A percentile compares a stretch with the other conserved stretches of the same genome.
phyloP scores from a whole-genome alignment of 1,140 invertebrate species.

The Propsilocerus akamusi region DNA sequence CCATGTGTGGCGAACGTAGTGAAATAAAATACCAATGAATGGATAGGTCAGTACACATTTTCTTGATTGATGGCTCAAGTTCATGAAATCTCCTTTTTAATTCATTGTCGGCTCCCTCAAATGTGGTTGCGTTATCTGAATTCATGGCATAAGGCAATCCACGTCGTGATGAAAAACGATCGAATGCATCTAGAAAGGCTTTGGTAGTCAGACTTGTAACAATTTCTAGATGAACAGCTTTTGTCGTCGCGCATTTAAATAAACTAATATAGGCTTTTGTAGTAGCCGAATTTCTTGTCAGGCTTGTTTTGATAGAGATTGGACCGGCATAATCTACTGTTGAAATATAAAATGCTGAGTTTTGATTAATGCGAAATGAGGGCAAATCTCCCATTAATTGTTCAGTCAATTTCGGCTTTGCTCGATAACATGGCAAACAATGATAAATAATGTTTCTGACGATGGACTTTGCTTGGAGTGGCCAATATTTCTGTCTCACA shows the following conservation, averaged over 20 bases:
- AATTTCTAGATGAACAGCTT: conserved; percentile 18
- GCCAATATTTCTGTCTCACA: conserved; percentile 14
- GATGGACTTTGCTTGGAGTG: conserved; percentile 9
- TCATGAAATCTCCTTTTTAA: no score
- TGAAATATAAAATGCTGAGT: conserved; percentile 12
- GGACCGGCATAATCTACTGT: conserved; percentile 19
- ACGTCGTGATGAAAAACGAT: conserved; percentile 18
- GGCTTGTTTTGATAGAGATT: conserved; percentile 8
- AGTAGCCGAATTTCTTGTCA: conserved; percentile 7
- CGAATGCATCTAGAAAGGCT: conserved; percentile 19
- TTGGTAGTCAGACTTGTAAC: conserved; percentile 16
- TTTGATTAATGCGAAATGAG: conserved; percentile 10
- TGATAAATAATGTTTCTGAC: neutral
- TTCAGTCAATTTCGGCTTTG: neutral
- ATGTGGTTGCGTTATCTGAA: no score
- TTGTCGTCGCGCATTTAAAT: conserved; percentile 19
- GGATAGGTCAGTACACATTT: no score
- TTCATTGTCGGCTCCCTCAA: no score
- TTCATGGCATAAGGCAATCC: conserved; percentile 8
- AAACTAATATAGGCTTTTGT: conserved; percentile 20
- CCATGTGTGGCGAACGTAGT: conserved; percentile 16
- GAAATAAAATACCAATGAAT: no score
- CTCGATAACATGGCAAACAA: neutral
- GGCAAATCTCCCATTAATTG: conserved; percentile 10
- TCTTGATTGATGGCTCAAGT: no score